These are phyloP conservation scores for Drosophila miranda DNA, from an alignment of 1,140 invertebrate species.

Conservation along the genomic window DNA sequence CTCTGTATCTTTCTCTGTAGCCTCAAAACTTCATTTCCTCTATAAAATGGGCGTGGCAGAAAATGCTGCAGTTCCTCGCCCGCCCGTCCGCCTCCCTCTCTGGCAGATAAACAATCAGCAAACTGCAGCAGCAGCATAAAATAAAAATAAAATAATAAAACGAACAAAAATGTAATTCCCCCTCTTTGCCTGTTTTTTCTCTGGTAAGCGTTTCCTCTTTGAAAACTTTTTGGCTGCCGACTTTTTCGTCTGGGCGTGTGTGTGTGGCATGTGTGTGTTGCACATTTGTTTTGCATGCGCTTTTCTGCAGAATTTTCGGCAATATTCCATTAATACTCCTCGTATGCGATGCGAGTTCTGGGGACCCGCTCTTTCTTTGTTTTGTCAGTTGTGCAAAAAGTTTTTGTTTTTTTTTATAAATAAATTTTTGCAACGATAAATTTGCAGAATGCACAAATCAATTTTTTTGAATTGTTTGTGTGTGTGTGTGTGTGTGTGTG, in stretches of 20 bases:
- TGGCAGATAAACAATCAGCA: constrained; percentile 59
- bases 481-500: constrained; percentile 25
- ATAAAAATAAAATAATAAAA: constrained; percentile 46
- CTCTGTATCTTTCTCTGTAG: constrained; percentile 2
- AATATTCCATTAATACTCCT: constrained; percentile 77
- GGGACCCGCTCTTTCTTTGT: constrained; percentile 45
- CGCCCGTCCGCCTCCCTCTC: neutral
- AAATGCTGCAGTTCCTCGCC: constrained; percentile 61
- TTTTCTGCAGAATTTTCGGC: constrained; percentile 77
- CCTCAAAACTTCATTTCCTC: constrained; percentile 67
- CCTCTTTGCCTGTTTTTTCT: constrained; percentile 12
- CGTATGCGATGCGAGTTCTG: neutral
- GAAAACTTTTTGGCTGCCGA: constrained; percentile 60
- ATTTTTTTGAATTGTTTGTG: constrained; percentile 38
- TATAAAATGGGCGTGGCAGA: constrained; percentile 54
- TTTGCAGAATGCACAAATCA: constrained; percentile 61
- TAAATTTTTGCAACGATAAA: constrained; percentile 54
- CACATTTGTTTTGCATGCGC: constrained; percentile 62
- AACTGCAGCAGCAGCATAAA: constrained; percentile 75
- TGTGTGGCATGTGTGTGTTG: constrained; percentile 24
- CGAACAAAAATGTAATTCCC: constrained; percentile 41
- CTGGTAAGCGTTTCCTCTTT: constrained; percentile 42
- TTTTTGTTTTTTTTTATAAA: constrained; percentile 61
- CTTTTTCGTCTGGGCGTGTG: constrained; percentile 47
- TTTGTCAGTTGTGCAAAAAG: constrained; percentile 52